These are phyloP conservation scores for Himalopsyche kuldschensis DNA, from an alignment of 2,888 invertebrate species.

Conservation along the genomic window DNA sequence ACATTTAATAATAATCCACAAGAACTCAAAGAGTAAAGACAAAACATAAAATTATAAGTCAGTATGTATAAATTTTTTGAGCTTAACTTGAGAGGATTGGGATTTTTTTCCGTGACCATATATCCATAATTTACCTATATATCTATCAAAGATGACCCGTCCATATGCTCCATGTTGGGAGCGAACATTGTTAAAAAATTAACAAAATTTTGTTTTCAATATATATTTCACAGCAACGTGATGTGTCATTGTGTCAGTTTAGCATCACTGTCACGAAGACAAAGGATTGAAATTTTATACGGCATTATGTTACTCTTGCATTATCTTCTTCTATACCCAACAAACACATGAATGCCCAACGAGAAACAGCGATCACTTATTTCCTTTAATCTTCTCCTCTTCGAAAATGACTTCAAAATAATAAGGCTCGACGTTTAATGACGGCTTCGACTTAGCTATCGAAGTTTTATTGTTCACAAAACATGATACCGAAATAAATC, in stretches of 20 bases:
- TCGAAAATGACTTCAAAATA: background rate
- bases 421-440: conserved; percentile 16
- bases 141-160: no score
- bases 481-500: background rate
- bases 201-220: no score
- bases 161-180: no score
- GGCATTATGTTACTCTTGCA: conserved; percentile 27
- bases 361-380: conserved; percentile 9
- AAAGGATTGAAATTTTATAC: conserved; percentile 31
- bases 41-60: no score
- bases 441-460: background rate
- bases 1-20: no score
- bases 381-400: conserved; percentile 9
- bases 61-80: no score
- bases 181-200: no score
- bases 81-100: no score
- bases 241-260: background rate
- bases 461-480: background rate
- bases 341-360: conserved; percentile 21
- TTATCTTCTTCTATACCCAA: conserved; percentile 23
- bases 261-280: background rate
- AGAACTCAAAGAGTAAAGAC: no score
- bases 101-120: no score
- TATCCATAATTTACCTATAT: no score
- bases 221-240: no score